Conservation (phyloP, 2,113 vertebrate species). For the Ammospiza caudacuta region DNA sequence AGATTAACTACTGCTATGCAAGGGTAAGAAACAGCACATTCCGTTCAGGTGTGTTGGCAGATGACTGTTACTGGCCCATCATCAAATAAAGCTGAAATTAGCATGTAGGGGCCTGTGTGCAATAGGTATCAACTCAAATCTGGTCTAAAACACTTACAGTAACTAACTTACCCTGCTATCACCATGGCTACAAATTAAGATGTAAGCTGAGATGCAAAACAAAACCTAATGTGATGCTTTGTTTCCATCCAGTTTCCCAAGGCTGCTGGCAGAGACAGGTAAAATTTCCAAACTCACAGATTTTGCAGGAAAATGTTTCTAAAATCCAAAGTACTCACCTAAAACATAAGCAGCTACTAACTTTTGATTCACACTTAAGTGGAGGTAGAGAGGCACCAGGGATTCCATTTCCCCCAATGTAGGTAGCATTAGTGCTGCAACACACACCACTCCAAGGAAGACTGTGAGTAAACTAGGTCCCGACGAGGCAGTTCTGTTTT, state of each 20-base stretch:
- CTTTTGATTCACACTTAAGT: constrained; percentile 99
- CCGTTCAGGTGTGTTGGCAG: neutral
- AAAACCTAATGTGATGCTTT: neutral
- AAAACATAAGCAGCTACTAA: constrained; percentile 99
- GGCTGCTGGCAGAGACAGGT: neutral
- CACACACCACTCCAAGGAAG: constrained; percentile 93
- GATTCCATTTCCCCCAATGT: constrained; percentile 95
- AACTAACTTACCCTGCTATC: neutral
- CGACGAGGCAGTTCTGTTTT: constrained; percentile 85
- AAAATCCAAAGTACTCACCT: constrained; percentile 77
- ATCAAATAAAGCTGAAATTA: neutral
- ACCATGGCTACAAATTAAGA: neutral
- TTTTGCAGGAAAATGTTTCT: neutral
- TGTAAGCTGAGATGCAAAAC: neutral
- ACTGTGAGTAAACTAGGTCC: constrained; percentile 95
- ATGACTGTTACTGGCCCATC: neutral
- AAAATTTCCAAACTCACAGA: neutral
- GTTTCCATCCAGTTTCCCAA: neutral
- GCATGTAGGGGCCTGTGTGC: neutral
- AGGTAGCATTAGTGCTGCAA: constrained; percentile 95
- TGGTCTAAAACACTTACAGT: neutral
- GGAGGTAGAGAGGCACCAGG: constrained; percentile 99
- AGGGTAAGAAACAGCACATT: neutral
- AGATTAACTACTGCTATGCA: neutral
- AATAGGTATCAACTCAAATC: neutral